Evolutionary conservation across 2,888 invertebrate genomes (phyloP).

Genomic region (Ceraclea dissimilis): DNA sequence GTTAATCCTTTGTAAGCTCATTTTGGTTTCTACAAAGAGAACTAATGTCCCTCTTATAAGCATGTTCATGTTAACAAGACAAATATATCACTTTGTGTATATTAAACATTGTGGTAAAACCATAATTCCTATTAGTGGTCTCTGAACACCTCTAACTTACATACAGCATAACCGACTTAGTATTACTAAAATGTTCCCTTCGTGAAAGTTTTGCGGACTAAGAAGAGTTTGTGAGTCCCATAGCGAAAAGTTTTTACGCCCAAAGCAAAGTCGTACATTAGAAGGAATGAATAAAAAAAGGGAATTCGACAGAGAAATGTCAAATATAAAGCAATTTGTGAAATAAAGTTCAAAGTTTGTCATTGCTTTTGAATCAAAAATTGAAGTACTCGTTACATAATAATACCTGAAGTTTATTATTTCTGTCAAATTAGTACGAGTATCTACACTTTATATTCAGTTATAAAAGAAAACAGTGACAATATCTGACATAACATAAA

Average conservation of each 20-base stretch:
- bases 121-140: constrained; percentile 1
- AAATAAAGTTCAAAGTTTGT: not conserved
- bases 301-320: not conserved
- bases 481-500: too few species aligned
- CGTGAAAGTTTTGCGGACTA: not conserved
- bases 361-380: too few species aligned
- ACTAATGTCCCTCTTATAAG: not conserved
- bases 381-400: too few species aligned
- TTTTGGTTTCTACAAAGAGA: not conserved
- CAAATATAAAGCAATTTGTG: too few species aligned
- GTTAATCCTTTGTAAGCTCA: not conserved
- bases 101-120: not conserved
- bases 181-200: not conserved
- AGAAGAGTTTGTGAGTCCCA: not conserved
- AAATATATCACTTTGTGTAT: not conserved
- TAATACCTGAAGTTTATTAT: too few species aligned
- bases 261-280: constrained; percentile 8
- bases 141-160: not conserved
- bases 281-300: constrained; percentile 4
- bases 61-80: not conserved
- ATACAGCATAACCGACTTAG: not conserved
- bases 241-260: constrained; percentile 8
- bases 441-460: too few species aligned
- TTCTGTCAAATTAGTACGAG: too few species aligned
- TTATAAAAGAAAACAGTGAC: too few species aligned